Evolutionary conservation across 2,797 vertebrate species (phyloP), one percentile per base, ranked within the genome.

Genomic region (Miichthys miiuy): DNA sequence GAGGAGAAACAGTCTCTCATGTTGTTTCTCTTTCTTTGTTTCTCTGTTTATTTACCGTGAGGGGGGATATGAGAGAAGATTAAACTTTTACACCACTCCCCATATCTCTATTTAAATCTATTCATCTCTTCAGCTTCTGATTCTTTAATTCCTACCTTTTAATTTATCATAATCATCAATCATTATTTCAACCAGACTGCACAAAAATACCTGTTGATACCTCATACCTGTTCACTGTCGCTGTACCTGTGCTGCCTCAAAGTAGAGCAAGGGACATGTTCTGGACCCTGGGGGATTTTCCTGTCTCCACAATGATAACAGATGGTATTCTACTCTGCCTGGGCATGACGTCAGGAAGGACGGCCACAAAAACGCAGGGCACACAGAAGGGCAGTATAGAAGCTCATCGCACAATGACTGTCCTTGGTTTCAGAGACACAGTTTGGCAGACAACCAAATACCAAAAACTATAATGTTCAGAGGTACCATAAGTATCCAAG

Each of bases 281-380:
- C 62, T 73, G 64, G 65, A 84, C 73, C 75, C 57, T 58, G 3
- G 77, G 73, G 73, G 60, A 38, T 72, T 54, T 72, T 87, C 80
- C 81, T 30, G 62, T 82, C 72, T 75, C 72, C 65, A 55, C 6
- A 1, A 75, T 16, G 54, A 87, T 63, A 54, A 74, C 90, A 90
- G 91, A 93, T 91, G 91, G 90, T 30, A 30, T 78, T 84, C 78
- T 16, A 14, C 74, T 80, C 72, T 47, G 79, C 46, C 48, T 67
- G 80, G 81, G 75, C 76, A 57, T 88, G 86, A 87, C 79, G 69
- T 89, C 89, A 91, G 68, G 71, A 80, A 85, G 75, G 84, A 77
- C 77, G 76, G 41, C 79, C 72, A 18, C 68, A 62, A 74, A 79
- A 81, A 75, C 10, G 82, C 77, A 68, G 69, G 69, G 60, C 50